These are phyloP conservation scores for Colossoma macropomum DNA, from an alignment of 2,113 vertebrate species.

Conservation along the genomic window DNA sequence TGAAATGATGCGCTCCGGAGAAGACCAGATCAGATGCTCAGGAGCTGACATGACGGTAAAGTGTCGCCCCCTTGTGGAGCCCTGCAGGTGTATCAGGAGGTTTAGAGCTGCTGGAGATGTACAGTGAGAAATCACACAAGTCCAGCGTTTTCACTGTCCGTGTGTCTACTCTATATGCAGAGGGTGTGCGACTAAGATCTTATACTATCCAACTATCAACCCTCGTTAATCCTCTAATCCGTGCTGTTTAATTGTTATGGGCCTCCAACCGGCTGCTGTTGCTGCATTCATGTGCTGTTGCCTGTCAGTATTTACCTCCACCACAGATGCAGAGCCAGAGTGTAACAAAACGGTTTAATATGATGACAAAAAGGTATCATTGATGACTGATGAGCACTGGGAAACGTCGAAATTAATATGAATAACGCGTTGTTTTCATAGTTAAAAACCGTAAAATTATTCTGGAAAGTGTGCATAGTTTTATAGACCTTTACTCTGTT, in stretches of 20 bases:
- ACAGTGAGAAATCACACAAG: background rate
- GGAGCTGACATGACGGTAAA: slow-evolving; percentile 41
- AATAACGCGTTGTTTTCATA: too few species aligned
- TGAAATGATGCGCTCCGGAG: too few species aligned
- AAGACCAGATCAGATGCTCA: too few species aligned
- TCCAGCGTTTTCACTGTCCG: background rate
- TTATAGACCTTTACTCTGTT: background rate
- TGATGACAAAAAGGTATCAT: too few species aligned
- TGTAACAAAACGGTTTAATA: too few species aligned
- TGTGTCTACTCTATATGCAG: background rate
- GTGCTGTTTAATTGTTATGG: background rate
- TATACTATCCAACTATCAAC: background rate
- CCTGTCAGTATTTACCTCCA: too few species aligned
- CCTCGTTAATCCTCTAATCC: background rate
- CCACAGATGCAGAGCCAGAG: background rate
- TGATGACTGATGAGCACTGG: too few species aligned
- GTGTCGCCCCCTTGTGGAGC: slow-evolving; percentile 44
- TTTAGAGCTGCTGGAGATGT: background rate
- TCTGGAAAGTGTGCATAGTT: background rate
- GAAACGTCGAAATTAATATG: too few species aligned
- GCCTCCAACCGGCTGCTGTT: background rate
- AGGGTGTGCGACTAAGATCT: background rate
- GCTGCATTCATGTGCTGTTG: background rate
- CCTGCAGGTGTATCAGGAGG: background rate
- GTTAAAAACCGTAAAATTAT: too few species aligned